Conservation (phyloP, 1,140 invertebrate species). For the Bradynema listronoti region DNA sequence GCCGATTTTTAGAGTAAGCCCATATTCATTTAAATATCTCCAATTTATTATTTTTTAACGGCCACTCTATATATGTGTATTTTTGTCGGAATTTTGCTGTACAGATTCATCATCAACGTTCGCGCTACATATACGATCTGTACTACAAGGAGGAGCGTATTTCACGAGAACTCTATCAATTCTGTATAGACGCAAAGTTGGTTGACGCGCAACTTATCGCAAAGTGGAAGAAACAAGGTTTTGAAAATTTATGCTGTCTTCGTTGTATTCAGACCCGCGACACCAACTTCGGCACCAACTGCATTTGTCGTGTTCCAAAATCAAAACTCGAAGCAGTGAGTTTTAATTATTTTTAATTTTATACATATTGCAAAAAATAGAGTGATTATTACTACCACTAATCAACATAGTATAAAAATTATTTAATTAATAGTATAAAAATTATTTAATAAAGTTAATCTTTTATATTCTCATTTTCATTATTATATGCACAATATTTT, state of each 20-base stretch:
- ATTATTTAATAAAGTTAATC: too few relatives aligned
- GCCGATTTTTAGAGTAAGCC: conserved; percentile 78
- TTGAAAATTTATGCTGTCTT: conserved; percentile 98
- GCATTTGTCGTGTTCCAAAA: conserved; percentile 96
- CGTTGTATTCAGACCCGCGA: conserved; percentile 95
- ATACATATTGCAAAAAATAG: neutral
- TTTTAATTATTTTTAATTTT: conserved; percentile 7
- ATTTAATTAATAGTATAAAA: too few relatives aligned
- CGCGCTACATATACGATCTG: conserved; percentile 91
- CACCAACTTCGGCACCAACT: conserved; percentile 98
- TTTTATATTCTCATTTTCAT: too few relatives aligned
- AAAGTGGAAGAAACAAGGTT: conserved; percentile 99
- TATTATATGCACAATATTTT: too few relatives aligned
- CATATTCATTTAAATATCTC: too few relatives aligned
- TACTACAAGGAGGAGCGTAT: conserved; percentile 94
- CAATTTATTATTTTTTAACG: too few relatives aligned
- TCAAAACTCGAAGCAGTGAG: conserved; percentile 85
- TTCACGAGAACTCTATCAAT: conserved; percentile 89
- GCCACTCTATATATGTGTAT: neutral
- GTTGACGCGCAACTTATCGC: conserved; percentile 95
- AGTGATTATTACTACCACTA: too few relatives aligned
- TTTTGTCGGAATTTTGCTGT: conserved; percentile 24
- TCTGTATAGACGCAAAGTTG: conserved; percentile 90
- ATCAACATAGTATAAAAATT: too few relatives aligned
- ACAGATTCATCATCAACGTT: conserved; percentile 93